Base-by-base conservation (phyloP, 30 jellyfish, hydroid and myxozoan species). In the Aurelia sp. region DNA sequence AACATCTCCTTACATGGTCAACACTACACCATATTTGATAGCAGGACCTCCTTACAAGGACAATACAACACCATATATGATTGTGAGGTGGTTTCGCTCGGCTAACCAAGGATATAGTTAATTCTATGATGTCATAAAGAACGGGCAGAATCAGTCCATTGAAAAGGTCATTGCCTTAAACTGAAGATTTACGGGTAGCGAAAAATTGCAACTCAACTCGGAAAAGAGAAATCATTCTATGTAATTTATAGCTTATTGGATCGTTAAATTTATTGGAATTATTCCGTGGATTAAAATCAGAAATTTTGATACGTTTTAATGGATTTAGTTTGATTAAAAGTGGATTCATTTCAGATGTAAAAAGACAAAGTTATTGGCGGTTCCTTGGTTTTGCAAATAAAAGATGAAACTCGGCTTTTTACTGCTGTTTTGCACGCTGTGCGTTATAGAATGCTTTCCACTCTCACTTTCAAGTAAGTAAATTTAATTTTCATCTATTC, bases 391-490 rank as follows among this genome's bases (percentile, higher is more conserved):
- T 44, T 8, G 55, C 8, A 7, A 44, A 7, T 8, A 6, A 7
- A 44, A 47, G 21, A 72, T 72, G 84, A 72, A 72, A 41, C 63
- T 51, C 17, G 84, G 84, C 52, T 47, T 72, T 47, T 35, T 72
- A 8, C 22, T 72, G 18, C 44, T 72, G 18, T 72, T 72, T 72
- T 51, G 69, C 69, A 72, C 65, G 0, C 57, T 72, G 21, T 72
- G 84, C 61, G 84, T 72, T 40, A 47, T 72, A 17, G 84, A 72
- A 72, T 72, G 84, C 20, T 21, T 72, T 44, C 84, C 84, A n/a
- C 72, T 72, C 10, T 72, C 84, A 2, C 19, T 72, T 3, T 31
- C 63, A 13, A 72, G 84, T 72, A 72, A 72, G 84, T 72, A 38
- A 38, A 27, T 27, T 27, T 27, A 38, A 27, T 27, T 27, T 27